Evolutionary conservation across 2,888 invertebrate species (phyloP).

Genomic region (Trypoxylon attenuatum): DNA sequence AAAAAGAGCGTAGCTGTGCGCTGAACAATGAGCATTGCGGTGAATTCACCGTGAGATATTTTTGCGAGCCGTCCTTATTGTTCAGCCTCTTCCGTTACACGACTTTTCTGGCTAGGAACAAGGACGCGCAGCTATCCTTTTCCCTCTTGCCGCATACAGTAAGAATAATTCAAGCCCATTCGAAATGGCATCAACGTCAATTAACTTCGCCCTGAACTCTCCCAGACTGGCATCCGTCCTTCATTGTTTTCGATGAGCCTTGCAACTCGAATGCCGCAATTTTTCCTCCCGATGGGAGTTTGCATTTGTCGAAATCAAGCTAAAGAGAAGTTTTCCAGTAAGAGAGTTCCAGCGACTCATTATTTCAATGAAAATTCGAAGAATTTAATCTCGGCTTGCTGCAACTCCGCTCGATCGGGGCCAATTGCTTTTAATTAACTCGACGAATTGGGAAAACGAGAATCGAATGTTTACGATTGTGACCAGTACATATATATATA

Average conservation of each 20-base stretch:
- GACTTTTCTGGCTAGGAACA: constrained; percentile 42
- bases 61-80: constrained; percentile 45
- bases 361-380: no score
- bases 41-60: constrained; percentile 51
- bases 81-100: constrained; percentile 46
- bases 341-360: background rate
- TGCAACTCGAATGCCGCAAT: background rate
- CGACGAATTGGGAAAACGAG: no score
- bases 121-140: constrained; percentile 33
- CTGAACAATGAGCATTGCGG: constrained; percentile 59
- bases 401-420: no score
- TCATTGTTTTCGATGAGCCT: background rate
- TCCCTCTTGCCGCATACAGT: constrained; percentile 11
- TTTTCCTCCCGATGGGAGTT: background rate
- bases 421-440: no score
- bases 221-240: background rate
- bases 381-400: no score
- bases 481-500: no score
- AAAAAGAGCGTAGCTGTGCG: constrained; percentile 45
- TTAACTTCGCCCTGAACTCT: constrained; percentile 15
- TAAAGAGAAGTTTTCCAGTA: background rate
- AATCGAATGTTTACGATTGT: no score
- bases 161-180: background rate
- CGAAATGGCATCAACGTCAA: constrained; percentile 23
- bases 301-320: background rate